phyloP scores from a whole-genome alignment of 2,113 vertebrate genomes.

The Stigmatopora nigra region DNA sequence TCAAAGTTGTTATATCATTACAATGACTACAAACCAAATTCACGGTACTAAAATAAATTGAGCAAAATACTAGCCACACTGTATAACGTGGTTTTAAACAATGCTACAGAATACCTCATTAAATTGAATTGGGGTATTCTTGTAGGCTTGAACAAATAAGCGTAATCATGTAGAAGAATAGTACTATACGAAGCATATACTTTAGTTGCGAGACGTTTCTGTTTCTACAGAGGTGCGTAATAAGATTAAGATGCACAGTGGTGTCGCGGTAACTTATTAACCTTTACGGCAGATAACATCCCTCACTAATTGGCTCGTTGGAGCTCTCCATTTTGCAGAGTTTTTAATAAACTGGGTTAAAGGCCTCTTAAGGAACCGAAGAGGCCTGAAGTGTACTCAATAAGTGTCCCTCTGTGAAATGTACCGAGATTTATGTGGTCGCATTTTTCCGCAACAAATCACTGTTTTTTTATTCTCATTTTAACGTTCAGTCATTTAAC shows the following conservation, averaged over 20 bases:
- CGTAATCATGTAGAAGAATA: not conserved
- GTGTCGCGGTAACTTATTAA: constrained; percentile 58
- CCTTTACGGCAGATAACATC: constrained; percentile 48
- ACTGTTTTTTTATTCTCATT: not conserved
- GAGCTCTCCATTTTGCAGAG: constrained; percentile 45
- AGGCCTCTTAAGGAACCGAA: constrained; percentile 46
- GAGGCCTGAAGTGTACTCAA: constrained; percentile 27
- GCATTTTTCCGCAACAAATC: too few species aligned
- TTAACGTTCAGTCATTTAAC: not conserved
- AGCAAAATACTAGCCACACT: not conserved
- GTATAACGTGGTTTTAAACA: too few species aligned
- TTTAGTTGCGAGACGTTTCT: not conserved
- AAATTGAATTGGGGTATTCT: not conserved
- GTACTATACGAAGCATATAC: not conserved
- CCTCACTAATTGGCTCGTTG: constrained; percentile 52
- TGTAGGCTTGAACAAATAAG: not conserved
- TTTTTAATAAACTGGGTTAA: constrained; percentile 57
- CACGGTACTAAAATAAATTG: not conserved
- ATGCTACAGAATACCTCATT: too few species aligned
- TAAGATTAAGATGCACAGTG: constrained; percentile 46
- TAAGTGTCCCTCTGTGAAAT: constrained; percentile 22
- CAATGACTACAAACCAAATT: not conserved
- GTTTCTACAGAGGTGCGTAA: constrained; percentile 4
- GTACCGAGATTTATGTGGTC: not conserved
- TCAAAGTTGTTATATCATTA: not conserved